Evolutionary conservation across 2,113 vertebrate species (phyloP), one percentile per base, ranked within the genome.

Genomic region (Bambusicola thoracicus): DNA sequence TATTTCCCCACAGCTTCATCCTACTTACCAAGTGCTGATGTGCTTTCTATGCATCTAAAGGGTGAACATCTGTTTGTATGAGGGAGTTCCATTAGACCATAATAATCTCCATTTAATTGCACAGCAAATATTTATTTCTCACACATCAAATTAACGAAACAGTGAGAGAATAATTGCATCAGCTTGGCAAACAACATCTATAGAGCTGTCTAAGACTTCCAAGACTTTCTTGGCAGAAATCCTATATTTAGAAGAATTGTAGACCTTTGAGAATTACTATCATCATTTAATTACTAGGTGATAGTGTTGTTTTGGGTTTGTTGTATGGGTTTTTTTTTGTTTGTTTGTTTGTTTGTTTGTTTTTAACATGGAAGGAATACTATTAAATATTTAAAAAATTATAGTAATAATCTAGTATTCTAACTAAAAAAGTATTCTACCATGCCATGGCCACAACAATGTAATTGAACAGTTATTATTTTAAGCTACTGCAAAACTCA

Each of bases 81-180:
- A 63, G 93, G 82, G 93, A 95, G 41, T 77, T 96, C 74, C 91
- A 96, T 83, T 69, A 82, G 77, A 86, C 38, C 55, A 81, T 92
- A 92, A 95, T 96, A 93, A 95, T 96, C 87, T 95, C 70, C 85
- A 92, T 74, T 95, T 97, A 97, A 97, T 94, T 97, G 94, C 93
- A 92, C 74, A 93, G 96, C 87, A 97, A 97, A 97, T 97, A 97
- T 97, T 98, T 97, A 97, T 97, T 97, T 97, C 93, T 96, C 88
- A 93, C 69, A 83, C 66, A 93, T 96, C 85, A 96, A 95, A 97
- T 94, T 95, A 97, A 96, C 96, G 90, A 96, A 97, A 95, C 76
- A 43, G 56, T 92, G 65, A 93, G 87, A 92, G 86, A 95, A 96
- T 93, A 93, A 87, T 86, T 55, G 85, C 41, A 92, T 91, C 76